Evolutionary conservation across 2,113 vertebrate species (phyloP), one percentile per base, ranked within the genome.

Genomic region (Cyanocitta stelleri): DNA sequence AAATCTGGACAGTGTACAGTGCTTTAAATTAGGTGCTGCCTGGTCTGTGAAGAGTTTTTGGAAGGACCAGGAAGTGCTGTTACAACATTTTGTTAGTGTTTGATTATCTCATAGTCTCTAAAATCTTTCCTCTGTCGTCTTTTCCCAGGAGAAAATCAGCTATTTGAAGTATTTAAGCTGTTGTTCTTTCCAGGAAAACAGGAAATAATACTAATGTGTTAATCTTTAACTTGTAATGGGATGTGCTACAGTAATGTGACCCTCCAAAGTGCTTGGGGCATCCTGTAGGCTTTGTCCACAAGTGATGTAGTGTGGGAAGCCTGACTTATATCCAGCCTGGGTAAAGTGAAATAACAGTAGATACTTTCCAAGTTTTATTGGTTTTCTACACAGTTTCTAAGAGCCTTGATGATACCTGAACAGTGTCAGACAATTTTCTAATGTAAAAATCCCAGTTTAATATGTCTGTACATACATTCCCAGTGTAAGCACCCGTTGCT

Each of bases 371-470:
- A 96, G 95, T 95, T 95, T 90, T 95, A 93, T 94, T 96, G 87
- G 90, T 97, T 97, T 97, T 96, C 85, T 96, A 97, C 46, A 52
- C 29, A 3, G 30, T 93, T 96, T 87, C 86, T 91, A 91, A 64
- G 51, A 89, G 82, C 59, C 41, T 84, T 54, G 93, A 74, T 63
- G 79, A 74, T 63, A 75, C 41, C 8, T 35, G 35, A 87, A 37
- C 16, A 69, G 64, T 13, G 20, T 64, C 90, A 92, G 91, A n/a
- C 55, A 61, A 67, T 94, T 86, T 96, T 95, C 87, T 97, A 88
- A 94, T 95, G 92, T 94, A 80, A 90, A 72, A 4, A 44, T 78
- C 75, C 84, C 12, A 1, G 5, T 84, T 90, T 72, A 48, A 29
- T 93, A 46, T 92, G 83, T 83, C 85, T 92, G 86, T 93, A 80